Evolutionary conservation across 2,797 vertebrate species (phyloP), one percentile per base, ranked within the genome.

Genomic region (Pachyuromys duprasi): DNA sequence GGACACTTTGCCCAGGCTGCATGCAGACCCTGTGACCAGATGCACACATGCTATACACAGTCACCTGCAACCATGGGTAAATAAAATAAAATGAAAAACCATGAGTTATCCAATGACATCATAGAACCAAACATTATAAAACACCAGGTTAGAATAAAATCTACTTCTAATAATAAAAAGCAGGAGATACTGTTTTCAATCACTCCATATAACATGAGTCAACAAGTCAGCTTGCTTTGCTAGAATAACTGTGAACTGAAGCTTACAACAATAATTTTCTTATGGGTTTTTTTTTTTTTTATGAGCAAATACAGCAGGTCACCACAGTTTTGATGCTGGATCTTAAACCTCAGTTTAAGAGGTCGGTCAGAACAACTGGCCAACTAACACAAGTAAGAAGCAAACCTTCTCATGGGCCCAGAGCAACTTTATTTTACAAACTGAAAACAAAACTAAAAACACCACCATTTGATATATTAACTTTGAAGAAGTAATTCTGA

Each of bases 401-500:
- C 5, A 28, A 74, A 78, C 84, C 69, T 88, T 81, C 5, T 78
- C 13, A 93, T 4, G 14, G 11, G 62, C 28, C 1, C 53, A 13
- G 0, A 55, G 14, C 72, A 92, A 87, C n/a, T 94, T 78, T 87
- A 93, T 63, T 80, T 67, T n/a, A 92, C 3, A 60, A 67, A 65
- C 75, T 33, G 82, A 55, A 92, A 83, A 70, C 69, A 86, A 70
- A 81, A 28, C 36, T 14, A 18, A 55, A 90, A 78, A 49, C 79
- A 39, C 15, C 24, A 42, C 81, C 49, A 80, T 24, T 80, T 70
- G 45, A 8, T 89, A 49, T 5, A 79, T 70, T 84, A 78, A 39
- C 36, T 86, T 94, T 39, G 63, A 93, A 67, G 60, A 91, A 74
- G 42, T 28, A 57, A 45, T 63, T 89, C 28, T 83, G 86, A 62